Conservation (phyloP, 2,888 invertebrate genomes). For the Cybosia mesomella region DNA sequence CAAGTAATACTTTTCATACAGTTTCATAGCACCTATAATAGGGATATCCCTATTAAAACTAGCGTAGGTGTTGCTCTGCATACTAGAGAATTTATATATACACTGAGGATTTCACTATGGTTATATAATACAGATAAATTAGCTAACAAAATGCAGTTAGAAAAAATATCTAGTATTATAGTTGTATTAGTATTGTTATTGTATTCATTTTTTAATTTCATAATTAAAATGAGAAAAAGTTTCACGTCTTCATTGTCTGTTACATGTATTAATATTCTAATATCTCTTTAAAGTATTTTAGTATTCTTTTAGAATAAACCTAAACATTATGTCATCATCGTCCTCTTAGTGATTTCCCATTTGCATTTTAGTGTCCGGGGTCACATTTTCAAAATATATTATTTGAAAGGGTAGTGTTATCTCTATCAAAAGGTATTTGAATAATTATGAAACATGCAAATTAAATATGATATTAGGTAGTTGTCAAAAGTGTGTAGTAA, state of each 20-base stretch:
- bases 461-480: neutral
- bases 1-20: neutral
- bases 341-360: no score
- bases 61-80: neutral
- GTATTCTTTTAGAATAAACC: neutral
- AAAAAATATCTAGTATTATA: neutral
- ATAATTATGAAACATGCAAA: no score
- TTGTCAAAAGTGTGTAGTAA: neutral
- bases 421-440: neutral
- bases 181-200: neutral
- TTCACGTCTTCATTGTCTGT: conserved; percentile 1
- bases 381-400: no score
- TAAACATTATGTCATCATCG: no score
- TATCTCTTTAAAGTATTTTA: neutral
- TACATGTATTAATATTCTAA: neutral
- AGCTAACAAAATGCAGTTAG: neutral
- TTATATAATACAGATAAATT: conserved; percentile 4
- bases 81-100: neutral
- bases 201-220: conserved; percentile 20
- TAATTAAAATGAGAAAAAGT: conserved; percentile 4
- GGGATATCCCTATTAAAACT: conserved; percentile 19
- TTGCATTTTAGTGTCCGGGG: no score
- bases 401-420: no score
- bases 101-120: neutral
- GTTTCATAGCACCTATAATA: conserved; percentile 9